A percentile compares a stretch with the other conserved stretches of the same genome.
These are phyloP conservation scores for Vanacampus margaritifer DNA, from an alignment of 2,113 vertebrate species.

Conservation along the genomic window DNA sequence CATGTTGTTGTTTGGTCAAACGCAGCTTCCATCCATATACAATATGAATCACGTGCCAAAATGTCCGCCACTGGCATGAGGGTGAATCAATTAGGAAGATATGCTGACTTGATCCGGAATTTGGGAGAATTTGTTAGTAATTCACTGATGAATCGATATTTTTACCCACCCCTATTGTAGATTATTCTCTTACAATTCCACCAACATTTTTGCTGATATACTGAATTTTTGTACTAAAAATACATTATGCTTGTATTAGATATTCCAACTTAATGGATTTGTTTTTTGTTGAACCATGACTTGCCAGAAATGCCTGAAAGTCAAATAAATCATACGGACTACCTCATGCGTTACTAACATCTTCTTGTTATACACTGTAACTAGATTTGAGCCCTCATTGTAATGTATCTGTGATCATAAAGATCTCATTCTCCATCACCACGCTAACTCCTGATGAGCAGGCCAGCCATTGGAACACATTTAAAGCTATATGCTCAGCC, in stretches of 20 bases:
- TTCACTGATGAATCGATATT: too few species aligned
- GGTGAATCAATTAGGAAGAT: too few species aligned
- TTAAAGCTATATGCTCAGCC: constrained; percentile 7
- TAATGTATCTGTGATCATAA: constrained; percentile 16
- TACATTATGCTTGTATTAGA: neutral
- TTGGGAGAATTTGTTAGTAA: too few species aligned
- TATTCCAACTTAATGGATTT: neutral
- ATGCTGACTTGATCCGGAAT: too few species aligned
- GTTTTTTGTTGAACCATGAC: neutral
- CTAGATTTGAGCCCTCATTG: constrained; percentile 2
- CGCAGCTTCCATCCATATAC: too few species aligned
- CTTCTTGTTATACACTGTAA: neutral
- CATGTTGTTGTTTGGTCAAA: too few species aligned
- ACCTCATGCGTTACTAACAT: neutral
- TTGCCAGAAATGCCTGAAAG: neutral
- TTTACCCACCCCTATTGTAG: too few species aligned
- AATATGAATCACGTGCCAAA: too few species aligned
- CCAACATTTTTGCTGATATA: neutral
- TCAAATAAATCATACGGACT: neutral
- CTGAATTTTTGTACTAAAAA: too few species aligned
- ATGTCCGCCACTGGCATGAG: too few species aligned
- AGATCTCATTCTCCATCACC: constrained; percentile 18
- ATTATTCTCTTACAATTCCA: neutral
- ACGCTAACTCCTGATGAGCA: constrained; percentile 36
- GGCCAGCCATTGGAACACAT: constrained; percentile 7